A percentile compares a stretch with the other conserved stretches of the same genome.
Evolutionary conservation across 1,140 invertebrate species (phyloP).

Genomic region (Coenobita brevimanus): DNA sequence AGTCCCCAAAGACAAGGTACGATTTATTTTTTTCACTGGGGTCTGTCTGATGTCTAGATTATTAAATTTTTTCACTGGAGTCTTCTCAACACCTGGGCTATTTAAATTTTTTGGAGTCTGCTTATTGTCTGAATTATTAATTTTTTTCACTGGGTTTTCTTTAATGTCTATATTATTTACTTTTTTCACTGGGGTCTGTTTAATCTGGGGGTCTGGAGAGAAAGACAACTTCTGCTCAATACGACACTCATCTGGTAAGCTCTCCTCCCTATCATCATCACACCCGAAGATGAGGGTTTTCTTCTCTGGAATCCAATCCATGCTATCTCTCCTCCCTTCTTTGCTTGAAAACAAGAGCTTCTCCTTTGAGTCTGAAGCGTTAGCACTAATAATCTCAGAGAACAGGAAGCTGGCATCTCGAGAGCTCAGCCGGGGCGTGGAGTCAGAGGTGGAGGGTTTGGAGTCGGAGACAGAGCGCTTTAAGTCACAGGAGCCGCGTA

Average conservation of each 20-base stretch:
- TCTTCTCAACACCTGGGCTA: too few relatives aligned
- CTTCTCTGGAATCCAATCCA: conserved; percentile 9
- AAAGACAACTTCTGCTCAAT: too few relatives aligned
- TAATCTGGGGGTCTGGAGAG: too few relatives aligned
- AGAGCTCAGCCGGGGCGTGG: background rate
- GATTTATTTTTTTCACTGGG: conserved; percentile 32
- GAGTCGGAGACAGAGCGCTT: background rate
- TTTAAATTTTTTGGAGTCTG: too few relatives aligned
- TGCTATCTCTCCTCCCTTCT: background rate
- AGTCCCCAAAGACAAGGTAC: conserved; percentile 2
- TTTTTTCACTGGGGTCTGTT: too few relatives aligned
- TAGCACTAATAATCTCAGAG: conserved; percentile 38
- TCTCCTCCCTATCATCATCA: background rate
- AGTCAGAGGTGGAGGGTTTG: background rate
- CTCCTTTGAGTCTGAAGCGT: background rate
- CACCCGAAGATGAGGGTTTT: background rate
- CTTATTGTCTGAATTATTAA: too few relatives aligned
- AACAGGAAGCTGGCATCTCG: conserved; percentile 41
- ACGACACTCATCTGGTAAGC: too few relatives aligned
- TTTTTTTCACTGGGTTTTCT: conserved; percentile 26
- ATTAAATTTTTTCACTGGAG: too few relatives aligned
- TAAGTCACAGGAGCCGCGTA: conserved; percentile 24
- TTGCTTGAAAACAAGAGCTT: background rate
- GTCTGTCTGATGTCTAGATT: conserved; percentile 10
- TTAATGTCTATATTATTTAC: background rate